Percentiles rank a stretch among this genome's conserved stretches.
Conservation (phyloP, 23 tunicate species). For the Corella eumyota region DNA sequence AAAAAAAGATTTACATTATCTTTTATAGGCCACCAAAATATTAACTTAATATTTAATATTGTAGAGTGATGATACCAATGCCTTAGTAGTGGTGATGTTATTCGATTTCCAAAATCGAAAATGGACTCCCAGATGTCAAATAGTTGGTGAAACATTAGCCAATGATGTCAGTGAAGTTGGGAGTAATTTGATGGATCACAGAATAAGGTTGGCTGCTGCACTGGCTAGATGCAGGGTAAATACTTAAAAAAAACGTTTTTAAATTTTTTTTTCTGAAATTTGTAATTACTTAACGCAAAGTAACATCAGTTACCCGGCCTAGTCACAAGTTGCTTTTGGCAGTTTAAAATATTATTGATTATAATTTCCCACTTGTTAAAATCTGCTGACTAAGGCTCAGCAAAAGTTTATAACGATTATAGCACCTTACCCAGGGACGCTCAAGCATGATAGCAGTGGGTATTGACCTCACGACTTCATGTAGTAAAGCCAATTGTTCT, state of each 20-base stretch:
- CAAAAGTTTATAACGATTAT: no score
- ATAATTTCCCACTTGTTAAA: no score
- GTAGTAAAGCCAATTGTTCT: no score
- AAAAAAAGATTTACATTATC: no score
- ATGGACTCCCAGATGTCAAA: slow-evolving; percentile 50
- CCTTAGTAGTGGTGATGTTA: slow-evolving; percentile 78
- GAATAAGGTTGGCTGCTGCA: slow-evolving; percentile 80
- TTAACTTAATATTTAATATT: neutral
- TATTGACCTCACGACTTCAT: no score
- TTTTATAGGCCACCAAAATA: no score
- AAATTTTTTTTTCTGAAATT: neutral
- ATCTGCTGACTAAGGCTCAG: no score
- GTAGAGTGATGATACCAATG: slow-evolving; percentile 79
- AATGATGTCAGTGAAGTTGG: slow-evolving; percentile 53
- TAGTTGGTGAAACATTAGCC: slow-evolving; percentile 36
- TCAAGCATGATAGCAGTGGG: no score
- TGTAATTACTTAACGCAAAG: neutral
- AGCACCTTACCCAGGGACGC: no score
- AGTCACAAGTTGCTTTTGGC: no score
- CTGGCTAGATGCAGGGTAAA: slow-evolving; percentile 76
- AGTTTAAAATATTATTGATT: no score
- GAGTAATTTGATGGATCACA: slow-evolving; percentile 34
- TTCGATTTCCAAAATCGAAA: slow-evolving; percentile 83
- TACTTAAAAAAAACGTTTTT: neutral
- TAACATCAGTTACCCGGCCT: no score